Base-by-base conservation (phyloP, 1,140 invertebrate genomes). In the Meloidogyne exigua region DNA sequence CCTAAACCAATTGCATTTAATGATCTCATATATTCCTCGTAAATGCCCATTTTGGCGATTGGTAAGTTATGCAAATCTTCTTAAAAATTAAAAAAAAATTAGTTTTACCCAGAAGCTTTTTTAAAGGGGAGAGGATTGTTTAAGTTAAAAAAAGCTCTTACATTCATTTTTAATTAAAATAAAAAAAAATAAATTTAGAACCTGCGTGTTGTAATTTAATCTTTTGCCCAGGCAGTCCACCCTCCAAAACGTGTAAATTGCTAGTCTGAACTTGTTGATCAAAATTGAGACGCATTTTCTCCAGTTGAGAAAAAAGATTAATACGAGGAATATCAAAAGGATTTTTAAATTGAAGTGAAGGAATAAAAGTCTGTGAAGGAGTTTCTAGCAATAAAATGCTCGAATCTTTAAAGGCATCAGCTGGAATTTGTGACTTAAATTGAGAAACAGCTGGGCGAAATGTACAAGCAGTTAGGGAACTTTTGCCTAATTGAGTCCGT, bases 211-310 rank as follows among this genome's bases (percentile, higher is more conserved):
- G 90, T 49, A 95, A 88, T 82, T 92, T 92, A 49, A 87, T 80
- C 23, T 78, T 73, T 26, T 77, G 57, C 4, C 84, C 84, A 13
- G 78, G 87, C 82, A 77, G 81, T 78, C 74, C 81, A 78, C 75
- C 84, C 80, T 57, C 76, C 15, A 88, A 69, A n/a, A 84, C 82
- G 44, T 86, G 76, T 42, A 87, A 39, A 21, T 62, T 70, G 79
- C 92, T 90, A 26, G 90, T 89, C 15, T 93, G 89, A 4, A 92
- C 91, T 84, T 94, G 93, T 84, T 94, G 93, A 23, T 98, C 89
- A 88, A 96, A 96, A 87, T 97, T 97, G 15, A 93, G 92, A 71
- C 95, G 91, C 94, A 99, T 96, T 83, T 93, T 90, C 12, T 93
- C 91, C 76, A 96, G 92, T 89, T 96, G 94, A 90, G 96, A 94